Percentiles rank a stretch among this genome's conserved stretches.
phyloP scores from a whole-genome alignment of 2,888 invertebrate genomes.

The Cantharis rufa region DNA sequence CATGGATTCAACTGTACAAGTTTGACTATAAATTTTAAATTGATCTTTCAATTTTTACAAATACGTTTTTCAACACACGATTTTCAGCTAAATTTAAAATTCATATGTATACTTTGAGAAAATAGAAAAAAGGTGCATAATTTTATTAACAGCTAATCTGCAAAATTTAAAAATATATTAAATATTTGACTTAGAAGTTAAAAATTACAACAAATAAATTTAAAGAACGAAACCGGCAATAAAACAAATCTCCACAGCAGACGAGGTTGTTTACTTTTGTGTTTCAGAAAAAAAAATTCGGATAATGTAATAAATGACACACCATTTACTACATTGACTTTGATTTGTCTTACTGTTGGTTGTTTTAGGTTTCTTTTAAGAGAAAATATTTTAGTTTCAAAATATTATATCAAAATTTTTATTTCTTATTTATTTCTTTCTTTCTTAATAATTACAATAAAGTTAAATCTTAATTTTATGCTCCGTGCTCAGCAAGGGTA shows the following conservation, averaged over 20 bases:
- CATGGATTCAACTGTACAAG: background rate
- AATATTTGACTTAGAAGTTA: background rate
- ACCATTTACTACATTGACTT: background rate
- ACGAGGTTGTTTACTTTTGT: background rate
- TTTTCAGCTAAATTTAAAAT: background rate
- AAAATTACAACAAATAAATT: background rate
- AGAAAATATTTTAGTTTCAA: background rate
- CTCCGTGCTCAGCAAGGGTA: background rate
- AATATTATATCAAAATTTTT: background rate
- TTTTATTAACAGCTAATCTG: too few relatives aligned
- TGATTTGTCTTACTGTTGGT: background rate
- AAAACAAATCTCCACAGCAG: background rate
- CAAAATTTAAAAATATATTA: too few relatives aligned
- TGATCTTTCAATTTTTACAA: background rate
- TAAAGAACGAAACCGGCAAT: background rate
- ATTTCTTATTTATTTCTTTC: too few relatives aligned
- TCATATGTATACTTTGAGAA: background rate
- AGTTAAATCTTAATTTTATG: background rate
- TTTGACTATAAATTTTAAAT: background rate
- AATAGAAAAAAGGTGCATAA: background rate
- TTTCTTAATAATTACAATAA: too few relatives aligned
- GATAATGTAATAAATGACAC: background rate
- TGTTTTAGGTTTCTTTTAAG: background rate
- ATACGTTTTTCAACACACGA: background rate
- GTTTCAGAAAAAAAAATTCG: background rate